These are phyloP conservation scores for Meriones unguiculatus DNA, from an alignment of 2,113 vertebrate genomes.

Conservation along the genomic window DNA sequence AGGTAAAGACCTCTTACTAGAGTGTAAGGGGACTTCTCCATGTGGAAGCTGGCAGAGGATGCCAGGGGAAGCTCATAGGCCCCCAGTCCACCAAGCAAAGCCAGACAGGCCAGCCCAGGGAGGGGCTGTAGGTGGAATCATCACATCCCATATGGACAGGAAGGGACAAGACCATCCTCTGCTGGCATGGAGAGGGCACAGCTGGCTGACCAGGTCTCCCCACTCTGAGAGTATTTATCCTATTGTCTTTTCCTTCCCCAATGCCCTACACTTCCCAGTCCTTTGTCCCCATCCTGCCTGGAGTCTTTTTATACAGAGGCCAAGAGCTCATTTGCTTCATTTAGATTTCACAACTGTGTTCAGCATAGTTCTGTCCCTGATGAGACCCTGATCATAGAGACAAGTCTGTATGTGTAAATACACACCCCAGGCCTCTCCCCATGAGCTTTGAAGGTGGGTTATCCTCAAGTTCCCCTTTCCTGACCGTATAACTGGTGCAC, in stretches of 20 bases:
- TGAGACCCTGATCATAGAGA: too few relatives aligned
- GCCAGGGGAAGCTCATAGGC: neutral
- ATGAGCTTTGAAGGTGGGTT: neutral
- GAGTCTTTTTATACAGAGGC: neutral
- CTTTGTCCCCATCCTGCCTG: neutral
- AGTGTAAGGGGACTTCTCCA: neutral
- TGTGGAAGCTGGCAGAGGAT: too few relatives aligned
- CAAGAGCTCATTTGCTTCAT: neutral
- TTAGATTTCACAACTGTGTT: neutral
- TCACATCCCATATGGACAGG: neutral
- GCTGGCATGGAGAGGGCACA: too few relatives aligned
- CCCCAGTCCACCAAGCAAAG: neutral
- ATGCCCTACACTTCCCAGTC: neutral
- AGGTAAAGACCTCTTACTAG: neutral
- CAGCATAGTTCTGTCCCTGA: neutral
- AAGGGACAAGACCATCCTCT: neutral
- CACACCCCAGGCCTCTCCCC: neutral
- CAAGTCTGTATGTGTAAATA: neutral
- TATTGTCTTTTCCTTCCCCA: too few relatives aligned
- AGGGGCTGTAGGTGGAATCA: neutral
- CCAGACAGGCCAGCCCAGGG: neutral
- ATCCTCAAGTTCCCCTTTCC: neutral
- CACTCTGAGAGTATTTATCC: neutral
- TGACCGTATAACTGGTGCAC: neutral
- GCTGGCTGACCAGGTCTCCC: neutral